Base-by-base conservation (phyloP, 2,888 invertebrate genomes). In the Drosophila helvetica region DNA sequence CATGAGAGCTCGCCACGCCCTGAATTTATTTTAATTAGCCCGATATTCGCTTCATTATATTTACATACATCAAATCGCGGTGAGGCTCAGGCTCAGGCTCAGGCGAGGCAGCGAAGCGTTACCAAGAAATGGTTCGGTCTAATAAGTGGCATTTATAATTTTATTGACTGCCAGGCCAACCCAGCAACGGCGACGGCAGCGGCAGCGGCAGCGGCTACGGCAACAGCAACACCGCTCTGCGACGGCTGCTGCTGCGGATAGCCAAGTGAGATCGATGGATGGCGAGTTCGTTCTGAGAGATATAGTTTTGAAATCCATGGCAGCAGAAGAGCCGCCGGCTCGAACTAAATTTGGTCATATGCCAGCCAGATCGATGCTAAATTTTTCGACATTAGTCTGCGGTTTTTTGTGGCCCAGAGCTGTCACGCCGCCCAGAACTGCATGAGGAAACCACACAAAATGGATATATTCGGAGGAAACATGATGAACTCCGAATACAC, bases 331-430 rank as follows among this genome's bases (percentile, higher is more conserved):
- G 77, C 83, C 86, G 6, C 25, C 17, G 78, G 83, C 77, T 25
- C 18, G 22, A 50, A 75, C 70, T 81, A 69, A 74, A 74, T 74
- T 68, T 73, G 63, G 54, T 55, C 74, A 74, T 73, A 66, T 54
- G 77, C 69, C 47, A 52, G 62, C 66, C 71, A 62, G 62, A 62
- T 67, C 60, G 63, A 47, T 68, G 77, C 67, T 61, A 62, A 57
- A 59, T 63, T 86, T 89, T 89, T 90, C 85, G 77, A 89, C 88
- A 87, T 87, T 81, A 83, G 82, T 77, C 79, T 72, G 69, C 82
- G 80, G 85, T 38, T 64, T 89, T 79, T 79, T 80, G 18, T 45
- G 15, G 88, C 90, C 90, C 77, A 80, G 73, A 90, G 90, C 90
- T 89, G 90, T 90, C 90, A 90, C 90, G 90, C 78, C 78, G 81